A percentile compares a stretch with the other conserved stretches of the same genome.
Evolutionary conservation across 2,113 vertebrate species (phyloP).

Genomic region (Serilophus lunatus): DNA sequence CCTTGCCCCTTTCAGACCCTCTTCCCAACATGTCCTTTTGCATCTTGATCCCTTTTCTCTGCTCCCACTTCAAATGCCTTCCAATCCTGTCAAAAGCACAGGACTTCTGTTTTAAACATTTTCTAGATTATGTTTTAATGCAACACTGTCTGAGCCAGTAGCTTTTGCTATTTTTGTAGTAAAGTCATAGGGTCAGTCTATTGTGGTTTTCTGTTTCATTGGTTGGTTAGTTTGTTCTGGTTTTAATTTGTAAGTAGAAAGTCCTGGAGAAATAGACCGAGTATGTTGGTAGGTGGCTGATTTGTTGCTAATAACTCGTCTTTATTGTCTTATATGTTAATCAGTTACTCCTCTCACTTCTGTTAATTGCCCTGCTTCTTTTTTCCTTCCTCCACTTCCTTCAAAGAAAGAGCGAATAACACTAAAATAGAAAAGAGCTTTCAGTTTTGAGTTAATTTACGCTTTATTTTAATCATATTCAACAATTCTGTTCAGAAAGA

Average conservation of each 20-base stretch:
- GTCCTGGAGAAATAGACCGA: neutral
- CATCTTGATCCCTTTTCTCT: neutral
- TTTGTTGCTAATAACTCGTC: neutral
- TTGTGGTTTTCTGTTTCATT: neutral
- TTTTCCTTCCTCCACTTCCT: neutral
- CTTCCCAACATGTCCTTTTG: neutral
- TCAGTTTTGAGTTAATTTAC: neutral
- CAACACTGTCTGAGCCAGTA: neutral
- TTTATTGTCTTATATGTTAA: neutral
- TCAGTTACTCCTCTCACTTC: neutral
- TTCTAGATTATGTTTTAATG: neutral
- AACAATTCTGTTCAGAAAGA: neutral
- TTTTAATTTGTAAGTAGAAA: neutral
- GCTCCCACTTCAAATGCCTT: neutral
- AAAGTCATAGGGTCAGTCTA: neutral
- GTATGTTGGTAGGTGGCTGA: neutral
- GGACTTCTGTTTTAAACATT: neutral
- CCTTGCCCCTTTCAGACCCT: neutral
- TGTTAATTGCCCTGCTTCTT: neutral
- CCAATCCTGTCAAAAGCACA: neutral
- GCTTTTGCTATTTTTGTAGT: neutral
- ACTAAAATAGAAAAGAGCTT: neutral
- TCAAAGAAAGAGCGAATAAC: neutral
- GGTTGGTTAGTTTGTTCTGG: fast-evolving
- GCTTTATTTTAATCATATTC: neutral